Evolutionary conservation across 92 coral and sea anemone species (phyloP).

Genomic region (Nematostella vectensis): DNA sequence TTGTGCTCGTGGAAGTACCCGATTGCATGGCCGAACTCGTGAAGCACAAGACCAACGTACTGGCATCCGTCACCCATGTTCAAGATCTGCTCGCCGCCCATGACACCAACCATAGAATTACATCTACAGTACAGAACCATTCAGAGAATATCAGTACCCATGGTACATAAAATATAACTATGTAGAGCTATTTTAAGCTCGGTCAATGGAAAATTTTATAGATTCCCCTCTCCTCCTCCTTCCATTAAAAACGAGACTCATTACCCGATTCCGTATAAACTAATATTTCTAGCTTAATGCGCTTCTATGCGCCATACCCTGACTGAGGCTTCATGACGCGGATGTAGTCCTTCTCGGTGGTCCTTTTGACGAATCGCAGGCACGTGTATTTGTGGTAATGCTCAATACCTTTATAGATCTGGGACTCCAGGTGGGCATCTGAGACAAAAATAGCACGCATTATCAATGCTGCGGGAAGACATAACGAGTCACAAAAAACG

Average conservation of each 20-base stretch:
- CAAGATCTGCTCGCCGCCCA: conserved; percentile 71
- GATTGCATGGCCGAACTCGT: conserved; percentile 83
- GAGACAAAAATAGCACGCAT: neutral
- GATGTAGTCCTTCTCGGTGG: conserved; percentile 54
- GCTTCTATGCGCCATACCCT: too few relatives aligned
- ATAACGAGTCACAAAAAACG: neutral
- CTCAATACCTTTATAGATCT: conserved; percentile 46
- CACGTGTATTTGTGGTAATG: conserved; percentile 79
- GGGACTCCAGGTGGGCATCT: conserved; percentile 55
- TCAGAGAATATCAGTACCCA: neutral
- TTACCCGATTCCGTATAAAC: too few relatives aligned
- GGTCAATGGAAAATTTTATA: neutral
- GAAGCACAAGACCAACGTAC: conserved; percentile 69
- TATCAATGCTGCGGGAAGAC: too few relatives aligned
- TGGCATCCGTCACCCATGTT: conserved; percentile 77
- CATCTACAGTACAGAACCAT: conserved; percentile 23
- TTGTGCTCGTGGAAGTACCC: conserved; percentile 79
- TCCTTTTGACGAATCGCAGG: conserved; percentile 54
- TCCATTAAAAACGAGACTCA: too few relatives aligned
- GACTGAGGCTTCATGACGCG: conserved; percentile 48
- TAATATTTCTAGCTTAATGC: too few relatives aligned
- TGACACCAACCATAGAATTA: conserved; percentile 72
- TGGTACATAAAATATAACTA: neutral
- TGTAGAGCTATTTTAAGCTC: neutral
- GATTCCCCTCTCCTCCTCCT: too few relatives aligned